A percentile compares a stretch with the other conserved stretches of the same genome.
Evolutionary conservation across 2,113 vertebrate species (phyloP).

Genomic region (Dasyprocta punctata): DNA sequence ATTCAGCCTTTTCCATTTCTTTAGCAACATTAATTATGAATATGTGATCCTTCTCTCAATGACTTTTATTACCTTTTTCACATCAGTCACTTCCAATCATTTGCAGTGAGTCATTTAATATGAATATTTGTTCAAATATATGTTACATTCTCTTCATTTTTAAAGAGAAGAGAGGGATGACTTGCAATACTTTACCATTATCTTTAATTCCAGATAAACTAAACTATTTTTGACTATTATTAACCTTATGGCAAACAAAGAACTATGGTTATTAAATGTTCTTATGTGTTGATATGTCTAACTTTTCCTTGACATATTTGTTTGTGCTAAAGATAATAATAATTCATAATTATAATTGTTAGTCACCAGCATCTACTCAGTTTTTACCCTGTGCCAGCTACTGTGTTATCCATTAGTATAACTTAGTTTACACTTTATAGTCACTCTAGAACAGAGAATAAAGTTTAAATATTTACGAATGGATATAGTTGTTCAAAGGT

Average conservation of each 20-base stretch:
- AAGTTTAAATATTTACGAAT: not conserved
- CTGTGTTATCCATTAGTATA: not conserved
- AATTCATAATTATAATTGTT: not conserved
- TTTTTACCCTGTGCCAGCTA: not conserved
- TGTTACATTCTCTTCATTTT: not conserved
- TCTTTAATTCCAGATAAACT: not conserved
- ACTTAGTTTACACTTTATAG: not conserved
- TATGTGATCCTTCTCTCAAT: not conserved
- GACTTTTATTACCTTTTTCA: not conserved
- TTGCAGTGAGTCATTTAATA: not conserved
- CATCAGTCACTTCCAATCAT: not conserved
- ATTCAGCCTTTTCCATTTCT: not conserved
- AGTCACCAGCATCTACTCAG: not conserved
- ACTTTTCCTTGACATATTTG: constrained; percentile 7
- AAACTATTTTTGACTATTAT: not conserved
- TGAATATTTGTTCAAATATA: not conserved
- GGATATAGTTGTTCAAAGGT: not conserved
- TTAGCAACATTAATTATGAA: not conserved
- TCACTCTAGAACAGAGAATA: not conserved
- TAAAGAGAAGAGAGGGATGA: not conserved
- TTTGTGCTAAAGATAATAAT: not conserved
- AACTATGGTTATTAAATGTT: not conserved
- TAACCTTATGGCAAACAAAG: not conserved
- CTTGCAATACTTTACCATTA: not conserved
- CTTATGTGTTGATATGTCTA: not conserved